Conservation (phyloP, 2,797 vertebrate species). For the Sternotherus odoratus region DNA sequence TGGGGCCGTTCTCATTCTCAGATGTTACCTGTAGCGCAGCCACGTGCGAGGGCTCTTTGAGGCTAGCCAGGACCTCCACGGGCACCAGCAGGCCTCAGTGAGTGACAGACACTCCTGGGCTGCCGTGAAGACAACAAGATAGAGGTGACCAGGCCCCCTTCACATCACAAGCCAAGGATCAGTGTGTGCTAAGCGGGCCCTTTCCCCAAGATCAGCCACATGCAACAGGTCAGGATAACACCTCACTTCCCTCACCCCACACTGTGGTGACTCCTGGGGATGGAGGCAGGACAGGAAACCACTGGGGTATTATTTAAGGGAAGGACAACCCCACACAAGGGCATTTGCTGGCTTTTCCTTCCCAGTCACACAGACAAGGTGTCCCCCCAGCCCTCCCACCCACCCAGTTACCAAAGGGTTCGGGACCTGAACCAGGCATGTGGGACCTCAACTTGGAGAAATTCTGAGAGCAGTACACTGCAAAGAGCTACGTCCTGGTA, state of each 20-base stretch:
- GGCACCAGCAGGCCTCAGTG: neutral
- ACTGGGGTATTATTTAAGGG: neutral
- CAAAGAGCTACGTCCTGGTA: neutral
- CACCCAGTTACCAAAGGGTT: neutral
- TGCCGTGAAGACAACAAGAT: neutral
- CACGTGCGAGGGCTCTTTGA: neutral
- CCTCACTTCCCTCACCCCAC: constrained; percentile 14
- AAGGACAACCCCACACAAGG: neutral
- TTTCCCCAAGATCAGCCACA: neutral
- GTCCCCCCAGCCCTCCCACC: neutral
- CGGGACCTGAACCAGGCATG: neutral
- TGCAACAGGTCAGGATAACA: neutral
- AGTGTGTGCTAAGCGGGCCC: neutral
- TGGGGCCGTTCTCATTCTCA: neutral
- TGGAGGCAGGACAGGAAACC: neutral
- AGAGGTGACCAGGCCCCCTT: neutral
- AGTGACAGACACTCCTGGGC: neutral
- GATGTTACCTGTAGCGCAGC: neutral
- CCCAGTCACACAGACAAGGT: constrained; percentile 11
- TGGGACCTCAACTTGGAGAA: neutral
- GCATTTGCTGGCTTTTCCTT: constrained; percentile 5
- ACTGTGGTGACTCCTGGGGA: constrained; percentile 13
- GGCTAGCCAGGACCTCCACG: neutral
- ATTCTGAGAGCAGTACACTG: neutral
- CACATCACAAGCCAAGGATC: neutral